Conservation (phyloP, 2,797 vertebrate genomes). For the Siniperca obscura region DNA sequence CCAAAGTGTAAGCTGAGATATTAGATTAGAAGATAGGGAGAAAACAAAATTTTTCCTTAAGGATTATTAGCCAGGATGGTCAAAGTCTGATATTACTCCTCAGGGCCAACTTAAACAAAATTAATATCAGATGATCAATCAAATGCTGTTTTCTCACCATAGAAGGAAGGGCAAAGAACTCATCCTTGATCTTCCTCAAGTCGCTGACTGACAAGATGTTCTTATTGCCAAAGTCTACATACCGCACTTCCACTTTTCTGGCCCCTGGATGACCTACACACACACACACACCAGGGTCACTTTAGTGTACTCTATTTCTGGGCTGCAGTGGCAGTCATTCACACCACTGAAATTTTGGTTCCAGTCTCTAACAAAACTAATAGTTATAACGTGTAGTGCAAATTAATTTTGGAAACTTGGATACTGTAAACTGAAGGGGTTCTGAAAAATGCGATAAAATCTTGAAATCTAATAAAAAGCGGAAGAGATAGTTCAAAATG, state of each 20-base stretch:
- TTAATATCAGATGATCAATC: background rate
- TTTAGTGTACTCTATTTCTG: background rate
- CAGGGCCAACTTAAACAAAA: background rate
- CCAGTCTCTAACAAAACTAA: background rate
- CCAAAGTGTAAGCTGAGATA: background rate
- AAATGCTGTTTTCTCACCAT: slow-evolving; percentile 83
- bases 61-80: no score
- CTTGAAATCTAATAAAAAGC: background rate
- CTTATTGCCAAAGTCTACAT: slow-evolving; percentile 90
- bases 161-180: slow-evolving; percentile 89
- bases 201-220: slow-evolving; percentile 83
- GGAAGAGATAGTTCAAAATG: background rate
- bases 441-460: background rate
- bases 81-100: no score
- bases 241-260: slow-evolving; percentile 87
- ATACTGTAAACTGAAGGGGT: no score
- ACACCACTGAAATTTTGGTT: background rate
- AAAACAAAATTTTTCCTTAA: no score
- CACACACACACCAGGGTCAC: background rate
- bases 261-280: slow-evolving; percentile 84
- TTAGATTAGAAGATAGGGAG: background rate
- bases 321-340: background rate
- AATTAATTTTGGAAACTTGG: no score
- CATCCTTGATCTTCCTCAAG: slow-evolving; percentile 89
- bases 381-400: no score